A percentile compares a stretch with the other conserved stretches of the same genome.
Conservation (phyloP, 1,140 invertebrate genomes). For the Pemphigus obesinymphae region DNA sequence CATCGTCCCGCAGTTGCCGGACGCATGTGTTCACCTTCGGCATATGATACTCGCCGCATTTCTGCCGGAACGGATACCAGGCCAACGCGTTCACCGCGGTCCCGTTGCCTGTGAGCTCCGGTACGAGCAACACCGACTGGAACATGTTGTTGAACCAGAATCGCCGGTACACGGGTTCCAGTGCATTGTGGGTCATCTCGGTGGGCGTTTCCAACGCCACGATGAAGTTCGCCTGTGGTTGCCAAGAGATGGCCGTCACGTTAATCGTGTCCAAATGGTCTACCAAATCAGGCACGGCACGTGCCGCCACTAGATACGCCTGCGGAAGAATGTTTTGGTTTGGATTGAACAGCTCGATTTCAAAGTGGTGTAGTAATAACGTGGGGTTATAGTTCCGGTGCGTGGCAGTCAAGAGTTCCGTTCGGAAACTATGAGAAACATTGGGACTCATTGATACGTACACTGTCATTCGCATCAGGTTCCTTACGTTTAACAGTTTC, state of each 20-base stretch:
- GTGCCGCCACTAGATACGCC: not conserved
- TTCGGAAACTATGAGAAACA: not conserved
- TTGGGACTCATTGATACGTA: not conserved
- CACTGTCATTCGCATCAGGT: not conserved
- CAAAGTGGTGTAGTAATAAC: not conserved
- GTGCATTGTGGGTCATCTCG: not conserved
- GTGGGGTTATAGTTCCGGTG: not conserved
- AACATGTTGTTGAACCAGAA: not conserved
- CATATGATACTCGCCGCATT: not conserved
- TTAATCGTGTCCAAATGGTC: conserved; percentile 1
- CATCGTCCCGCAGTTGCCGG: not conserved
- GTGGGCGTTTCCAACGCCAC: not conserved
- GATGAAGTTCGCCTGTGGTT: not conserved
- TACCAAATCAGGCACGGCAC: not conserved
- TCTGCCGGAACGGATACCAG: not conserved
- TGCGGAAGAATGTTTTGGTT: not conserved
- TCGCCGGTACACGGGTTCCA: not conserved
- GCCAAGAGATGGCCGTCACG: not conserved
- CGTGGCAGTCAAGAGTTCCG: not conserved
- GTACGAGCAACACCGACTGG: not conserved
- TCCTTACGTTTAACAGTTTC: not conserved
- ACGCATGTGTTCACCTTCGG: not conserved
- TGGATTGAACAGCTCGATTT: not conserved
- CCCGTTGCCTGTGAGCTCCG: not conserved
- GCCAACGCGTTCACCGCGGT: not conserved